Evolutionary conservation across 2,113 vertebrate species (phyloP), one percentile per base, ranked within the genome.

Genomic region (Ailuropoda melanoleuca): DNA sequence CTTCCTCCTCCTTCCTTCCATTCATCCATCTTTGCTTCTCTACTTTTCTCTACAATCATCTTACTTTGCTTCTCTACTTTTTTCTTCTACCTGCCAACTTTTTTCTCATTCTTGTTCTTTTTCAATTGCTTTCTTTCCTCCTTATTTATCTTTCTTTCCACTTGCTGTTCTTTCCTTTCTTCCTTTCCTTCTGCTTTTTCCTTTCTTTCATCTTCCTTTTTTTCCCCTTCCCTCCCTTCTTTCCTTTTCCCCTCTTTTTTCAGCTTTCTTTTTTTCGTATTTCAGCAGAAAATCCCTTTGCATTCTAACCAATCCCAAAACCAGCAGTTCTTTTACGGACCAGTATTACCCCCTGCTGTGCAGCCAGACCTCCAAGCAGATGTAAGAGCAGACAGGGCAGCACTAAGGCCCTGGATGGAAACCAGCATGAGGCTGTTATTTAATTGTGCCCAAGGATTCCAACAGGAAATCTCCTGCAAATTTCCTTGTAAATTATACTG

Each of bases 401-500:
- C 23, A 48, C 31, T 21, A 93, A 50, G n/a, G 66, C 39, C 70
- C 86, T 74, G 53, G 70, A 60, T 88, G 39, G 39, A 83, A 97
- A 86, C 37, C 43, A 55, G 29, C 80, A 56, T 46, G 26, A 64
- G 18, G 14, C 62, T 66, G 37, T 96, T 94, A 81, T 60, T 75
- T 95, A 93, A 83, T 66, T 89, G 60, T 58, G 39, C 60, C 37
- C n/a, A 55, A 83, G 95, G 64, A 74, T 55, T 62, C n/a, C 83
- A 87, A 82, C 4, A 80, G 83, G 58, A 87, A 90, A 66, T 48
- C 18, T 75, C 95, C 74, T 80, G 15, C 17, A 81, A 81, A 90
- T 95, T 83, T 96, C 75, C 56, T 83, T 92, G 39, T 80, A 95
- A 89, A 91, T 93, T 70, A 75, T 80, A 34, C 39, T 58, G 17